Base-by-base conservation (phyloP, 1,140 invertebrate species). In the Cydia pomonella region DNA sequence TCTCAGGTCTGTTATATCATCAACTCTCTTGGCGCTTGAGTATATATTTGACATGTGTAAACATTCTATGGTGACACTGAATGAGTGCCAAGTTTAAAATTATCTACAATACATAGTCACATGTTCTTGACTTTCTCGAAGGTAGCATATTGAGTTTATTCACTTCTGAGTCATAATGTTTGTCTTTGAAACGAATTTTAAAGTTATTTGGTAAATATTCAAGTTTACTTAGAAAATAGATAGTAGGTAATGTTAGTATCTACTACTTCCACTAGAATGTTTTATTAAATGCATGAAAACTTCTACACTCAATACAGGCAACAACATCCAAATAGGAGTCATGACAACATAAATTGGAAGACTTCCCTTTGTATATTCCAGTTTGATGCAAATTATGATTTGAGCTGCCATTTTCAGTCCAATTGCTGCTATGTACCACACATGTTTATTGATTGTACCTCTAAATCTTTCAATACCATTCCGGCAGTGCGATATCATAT, bases 401-500 rank as follows among this genome's bases (percentile, higher is more conserved):
- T 98, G 96, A 9, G 96, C 96, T 63, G 95, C 94, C 82, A 98
- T 94, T 93, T 97, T 98, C 18, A 97, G 92, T 10, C 96, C 87
- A 33, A 97, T 95, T 33, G 95, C 95, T n/a, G 94, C 92, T 77
- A 97, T 95, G 82, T 97, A 96, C 94, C 96, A 96, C 33, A 95
- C 93, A 93, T 97, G 96, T 89, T 95, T 95, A 84, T 94, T 95
- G 79, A 94, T 94, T 82, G 93, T 94, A 75, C 89, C 95, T 87
- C 80, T 94, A 77, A 94, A 94, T 80, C 92, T 94, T 89, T 95
- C 95, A 76, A 94, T 95, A 3, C 95, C 94, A 90, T 96, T 97
- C 90, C 96, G 96, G 86, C 96, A 98, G 80, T 97, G 96, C 1
- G 96, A 96, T 76, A 98, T 95, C 93, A 98, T 97, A 82, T 97